Evolutionary conservation across 1,140 invertebrate genomes (phyloP), one percentile per base, ranked within the genome.

Genomic region (Drosophila orena): DNA sequence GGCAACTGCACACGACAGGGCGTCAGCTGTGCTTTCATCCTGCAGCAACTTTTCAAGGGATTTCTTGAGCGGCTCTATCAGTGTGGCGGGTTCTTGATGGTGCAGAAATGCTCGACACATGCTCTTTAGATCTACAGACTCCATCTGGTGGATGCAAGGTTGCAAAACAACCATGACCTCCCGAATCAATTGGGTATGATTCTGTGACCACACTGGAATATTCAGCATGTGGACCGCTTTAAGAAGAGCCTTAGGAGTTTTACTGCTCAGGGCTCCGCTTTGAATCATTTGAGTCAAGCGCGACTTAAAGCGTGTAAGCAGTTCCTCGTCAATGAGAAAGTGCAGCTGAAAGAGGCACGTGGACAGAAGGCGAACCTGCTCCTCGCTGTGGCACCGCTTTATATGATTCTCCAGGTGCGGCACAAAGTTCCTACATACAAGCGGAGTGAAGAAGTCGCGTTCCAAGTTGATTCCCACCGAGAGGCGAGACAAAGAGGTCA

Each of bases 161-260:
- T 37, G 2, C 15, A 90, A 38, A 2, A 22, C 20, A 7, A 89
- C 12, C 64, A 88, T 27, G 0, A 91, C 12, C 3, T 88, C 24
- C 10, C 88, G 64, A 53, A 92, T 92, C 0, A 91, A 11, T 5
- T 35, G 12, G 0, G 75, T 77, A 52, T 92, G 85, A 0, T 35
- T 34, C 15, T 90, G 73, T 0, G 90, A 88, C 91, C 91, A 92
- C 0, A 43, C 49, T 2, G 85, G 74, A 49, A 81, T 42, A 69
- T 91, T 92, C 2, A 92, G 62, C 70, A 91, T 79, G 53, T 92
- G 79, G 7, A 92, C 37, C 14, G 90, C 47, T 27, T 92, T 92
- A 0, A 92, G 57, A 6, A 90, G 38, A 1, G 85, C 77, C 37
- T 78, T 88, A 6, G 75, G 80, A 1, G 74, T 81, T 2, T 49